phyloP scores from a whole-genome alignment of 2,113 vertebrate genomes.

The Tragelaphus scriptus region DNA sequence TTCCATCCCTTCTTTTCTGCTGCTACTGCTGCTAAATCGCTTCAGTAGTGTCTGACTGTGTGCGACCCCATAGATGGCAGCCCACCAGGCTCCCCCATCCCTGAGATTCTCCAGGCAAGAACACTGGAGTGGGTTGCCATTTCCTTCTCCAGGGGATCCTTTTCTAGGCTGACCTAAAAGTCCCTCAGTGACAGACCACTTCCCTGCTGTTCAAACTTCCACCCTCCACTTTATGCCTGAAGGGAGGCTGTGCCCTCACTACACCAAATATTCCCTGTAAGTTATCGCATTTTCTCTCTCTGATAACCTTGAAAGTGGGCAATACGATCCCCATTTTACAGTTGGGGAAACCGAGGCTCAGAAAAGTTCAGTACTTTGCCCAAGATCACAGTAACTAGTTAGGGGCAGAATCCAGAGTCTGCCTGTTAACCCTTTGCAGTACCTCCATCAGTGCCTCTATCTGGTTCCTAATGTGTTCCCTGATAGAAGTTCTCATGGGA shows the following conservation, averaged over 20 bases:
- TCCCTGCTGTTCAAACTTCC: background rate
- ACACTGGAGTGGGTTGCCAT: no score
- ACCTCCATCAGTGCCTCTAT: background rate
- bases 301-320: background rate
- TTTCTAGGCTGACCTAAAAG: background rate
- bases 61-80: no score
- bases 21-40: no score
- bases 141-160: no score
- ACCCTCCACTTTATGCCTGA: rapidly evolving
- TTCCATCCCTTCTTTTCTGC: background rate
- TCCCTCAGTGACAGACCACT: rapidly evolving
- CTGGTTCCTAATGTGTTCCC: background rate
- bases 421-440: background rate
- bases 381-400: background rate
- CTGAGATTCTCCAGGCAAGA: no score
- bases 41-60: no score
- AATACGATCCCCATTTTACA: background rate
- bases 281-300: background rate
- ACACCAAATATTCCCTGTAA: background rate
- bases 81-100: no score
- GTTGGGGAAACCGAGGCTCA: background rate
- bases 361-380: background rate
- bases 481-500: background rate
- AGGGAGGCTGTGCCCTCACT: background rate
- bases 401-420: background rate